Conservation (phyloP, 2,888 invertebrate genomes). For the Mesorhabditis belari region DNA sequence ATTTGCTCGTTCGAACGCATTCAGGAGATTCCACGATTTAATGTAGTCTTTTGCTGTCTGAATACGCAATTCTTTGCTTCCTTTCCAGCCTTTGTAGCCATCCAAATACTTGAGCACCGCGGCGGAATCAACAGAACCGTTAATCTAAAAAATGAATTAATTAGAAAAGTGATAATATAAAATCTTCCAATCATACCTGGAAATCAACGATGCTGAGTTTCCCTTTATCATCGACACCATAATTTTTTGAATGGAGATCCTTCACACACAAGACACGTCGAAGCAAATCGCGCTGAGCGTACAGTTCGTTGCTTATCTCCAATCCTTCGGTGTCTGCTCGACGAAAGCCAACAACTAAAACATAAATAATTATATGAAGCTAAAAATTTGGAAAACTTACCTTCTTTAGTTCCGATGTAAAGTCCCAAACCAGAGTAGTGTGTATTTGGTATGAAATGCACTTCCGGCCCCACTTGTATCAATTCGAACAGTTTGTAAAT, state of each 20-base stretch:
- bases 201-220: conserved; percentile 5
- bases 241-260: conserved; percentile 2
- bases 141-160: neutral
- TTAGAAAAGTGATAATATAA: neutral
- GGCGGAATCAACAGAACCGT: neutral
- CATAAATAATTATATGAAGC: neutral
- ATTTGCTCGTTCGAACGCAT: neutral
- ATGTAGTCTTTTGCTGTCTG: neutral
- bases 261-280: neutral
- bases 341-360: conserved; percentile 3
- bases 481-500: conserved; percentile 2
- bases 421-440: conserved; percentile 4
- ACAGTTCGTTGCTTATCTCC: conserved; percentile 1
- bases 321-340: too few species aligned
- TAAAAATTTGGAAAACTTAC: neutral
- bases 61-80: neutral
- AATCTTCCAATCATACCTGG: neutral
- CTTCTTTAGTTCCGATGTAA: conserved; percentile 5
- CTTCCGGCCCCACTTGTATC: conserved; percentile 1
- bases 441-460: conserved; percentile 4
- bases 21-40: neutral
- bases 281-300: conserved; percentile 2
- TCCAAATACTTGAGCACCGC: neutral
- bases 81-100: too few species aligned
- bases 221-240: neutral